These are phyloP conservation scores for Drosophila eugracilis DNA, from an alignment of 1,140 invertebrate genomes.

Conservation along the genomic window DNA sequence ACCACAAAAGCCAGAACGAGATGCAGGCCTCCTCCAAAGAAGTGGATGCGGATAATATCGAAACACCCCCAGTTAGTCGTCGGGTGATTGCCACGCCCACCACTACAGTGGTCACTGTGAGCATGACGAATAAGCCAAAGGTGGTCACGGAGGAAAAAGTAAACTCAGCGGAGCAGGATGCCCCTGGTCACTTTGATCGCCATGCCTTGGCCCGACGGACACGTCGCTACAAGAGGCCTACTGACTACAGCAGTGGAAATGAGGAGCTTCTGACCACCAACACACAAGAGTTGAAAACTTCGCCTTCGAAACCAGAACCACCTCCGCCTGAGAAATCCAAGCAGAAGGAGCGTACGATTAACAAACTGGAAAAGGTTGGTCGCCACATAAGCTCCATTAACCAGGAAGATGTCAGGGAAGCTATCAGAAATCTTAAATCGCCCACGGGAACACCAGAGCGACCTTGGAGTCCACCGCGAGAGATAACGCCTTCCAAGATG, in stretches of 20 bases:
- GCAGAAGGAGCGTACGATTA: conserved; percentile 60
- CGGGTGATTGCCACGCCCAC: conserved; percentile 85
- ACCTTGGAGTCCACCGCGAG: conserved; percentile 85
- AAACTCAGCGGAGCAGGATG: conserved; percentile 84
- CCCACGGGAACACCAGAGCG: conserved; percentile 86
- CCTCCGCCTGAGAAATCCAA: conserved; percentile 46
- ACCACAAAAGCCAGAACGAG: conserved; percentile 82
- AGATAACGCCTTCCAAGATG: conserved; percentile 60
- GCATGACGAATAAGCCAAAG: conserved; percentile 68
- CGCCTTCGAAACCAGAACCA: conserved; percentile 27
- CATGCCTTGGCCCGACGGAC: conserved; percentile 93
- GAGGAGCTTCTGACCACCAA: conserved; percentile 85
- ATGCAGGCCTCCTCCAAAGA: conserved; percentile 88
- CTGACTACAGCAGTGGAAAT: conserved; percentile 87
- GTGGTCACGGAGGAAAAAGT: conserved; percentile 27
- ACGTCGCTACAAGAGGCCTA: conserved; percentile 91
- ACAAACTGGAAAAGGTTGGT: conserved; percentile 85
- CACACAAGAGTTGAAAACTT: conserved; percentile 35
- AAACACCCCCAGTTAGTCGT: conserved; percentile 93
- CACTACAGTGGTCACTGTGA: conserved; percentile 74
- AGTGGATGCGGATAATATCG: conserved; percentile 95
- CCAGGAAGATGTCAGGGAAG: conserved; percentile 88
- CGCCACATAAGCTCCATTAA: conserved; percentile 87
- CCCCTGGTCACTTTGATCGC: conserved; percentile 92
- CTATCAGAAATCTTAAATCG: conserved; percentile 87